Evolutionary conservation across 2,113 vertebrate species (phyloP).

Genomic region (Cinclus cinclus): DNA sequence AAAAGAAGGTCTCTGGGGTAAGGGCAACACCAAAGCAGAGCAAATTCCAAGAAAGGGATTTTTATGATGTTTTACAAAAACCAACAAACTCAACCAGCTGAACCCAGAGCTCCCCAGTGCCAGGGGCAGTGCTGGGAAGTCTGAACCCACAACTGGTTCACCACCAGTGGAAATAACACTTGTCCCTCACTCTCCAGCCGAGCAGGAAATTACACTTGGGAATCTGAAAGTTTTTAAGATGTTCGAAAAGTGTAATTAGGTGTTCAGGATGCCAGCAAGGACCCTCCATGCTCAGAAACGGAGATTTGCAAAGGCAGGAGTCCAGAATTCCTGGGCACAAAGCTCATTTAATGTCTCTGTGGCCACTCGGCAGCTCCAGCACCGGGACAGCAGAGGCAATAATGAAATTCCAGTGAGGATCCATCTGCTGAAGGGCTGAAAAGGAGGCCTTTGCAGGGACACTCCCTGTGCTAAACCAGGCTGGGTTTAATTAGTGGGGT

Average conservation of each 20-base stretch:
- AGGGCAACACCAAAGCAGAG: not conserved
- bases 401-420: not conserved
- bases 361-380: not conserved
- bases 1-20: not conserved
- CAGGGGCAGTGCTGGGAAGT: not conserved
- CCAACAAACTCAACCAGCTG: not conserved
- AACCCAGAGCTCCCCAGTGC: not conserved
- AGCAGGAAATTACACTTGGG: not conserved
- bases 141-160: not conserved
- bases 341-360: not conserved
- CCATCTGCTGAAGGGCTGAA: not conserved
- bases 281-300: not conserved
- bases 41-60: not conserved
- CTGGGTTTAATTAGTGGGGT: constrained; percentile 27
- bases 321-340: not conserved
- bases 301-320: not conserved
- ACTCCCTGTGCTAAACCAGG: not conserved
- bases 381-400: not conserved
- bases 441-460: not conserved
- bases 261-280: not conserved
- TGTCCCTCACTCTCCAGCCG: not conserved
- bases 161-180: not conserved
- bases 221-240: not conserved
- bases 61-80: not conserved
- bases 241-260: not conserved